Conservation (phyloP, 2,888 invertebrate genomes). For the Chaitophorus viminalis region DNA sequence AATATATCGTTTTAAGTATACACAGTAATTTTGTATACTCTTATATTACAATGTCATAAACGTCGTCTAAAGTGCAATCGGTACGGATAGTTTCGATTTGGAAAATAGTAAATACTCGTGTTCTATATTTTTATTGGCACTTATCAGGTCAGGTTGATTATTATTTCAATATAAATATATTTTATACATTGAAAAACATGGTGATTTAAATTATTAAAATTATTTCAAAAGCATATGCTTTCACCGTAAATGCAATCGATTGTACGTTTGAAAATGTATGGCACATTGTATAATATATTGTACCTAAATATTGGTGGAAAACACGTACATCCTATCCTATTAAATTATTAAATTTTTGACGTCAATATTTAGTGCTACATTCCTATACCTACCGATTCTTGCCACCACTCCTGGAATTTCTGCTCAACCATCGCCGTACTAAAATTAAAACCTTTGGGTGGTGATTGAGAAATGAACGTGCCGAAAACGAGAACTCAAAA, state of each 20-base stretch:
- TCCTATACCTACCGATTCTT: too few relatives aligned
- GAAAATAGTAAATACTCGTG: not conserved
- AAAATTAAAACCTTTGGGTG: too few relatives aligned
- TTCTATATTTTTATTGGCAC: too few relatives aligned
- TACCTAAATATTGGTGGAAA: too few relatives aligned
- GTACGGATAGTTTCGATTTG: not conserved
- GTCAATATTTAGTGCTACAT: too few relatives aligned
- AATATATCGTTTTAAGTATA: constrained; percentile 29
- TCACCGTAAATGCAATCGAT: too few relatives aligned
- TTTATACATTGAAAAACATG: not conserved
- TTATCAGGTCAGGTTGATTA: not conserved
- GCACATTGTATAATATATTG: not conserved
- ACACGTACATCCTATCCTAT: too few relatives aligned
- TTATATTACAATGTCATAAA: not conserved
- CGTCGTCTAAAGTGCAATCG: not conserved
- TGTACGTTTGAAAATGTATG: not conserved
- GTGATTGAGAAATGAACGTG: too few relatives aligned
- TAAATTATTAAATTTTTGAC: too few relatives aligned
- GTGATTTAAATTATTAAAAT: not conserved
- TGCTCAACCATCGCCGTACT: too few relatives aligned
- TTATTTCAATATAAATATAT: not conserved
- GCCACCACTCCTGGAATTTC: too few relatives aligned
- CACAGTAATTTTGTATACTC: not conserved
- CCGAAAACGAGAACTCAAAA: too few relatives aligned
- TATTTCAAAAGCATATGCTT: not conserved